Percentiles rank a stretch among this genome's conserved stretches.
Evolutionary conservation across 1,140 invertebrate species (phyloP).

Genomic region (Pristionchus pacificus): DNA sequence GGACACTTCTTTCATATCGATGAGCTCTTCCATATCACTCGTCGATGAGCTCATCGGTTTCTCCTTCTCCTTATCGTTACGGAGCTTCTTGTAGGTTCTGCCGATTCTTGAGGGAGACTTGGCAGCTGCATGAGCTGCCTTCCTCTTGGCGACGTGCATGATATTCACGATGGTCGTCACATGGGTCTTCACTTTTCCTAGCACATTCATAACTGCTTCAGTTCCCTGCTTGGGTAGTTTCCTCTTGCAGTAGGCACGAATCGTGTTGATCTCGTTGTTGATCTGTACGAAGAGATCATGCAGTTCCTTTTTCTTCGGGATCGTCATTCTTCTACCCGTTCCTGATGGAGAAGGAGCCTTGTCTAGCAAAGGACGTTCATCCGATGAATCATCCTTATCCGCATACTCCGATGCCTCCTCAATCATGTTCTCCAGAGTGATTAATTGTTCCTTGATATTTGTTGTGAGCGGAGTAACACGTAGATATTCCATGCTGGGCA

Average conservation of each 20-base stretch:
- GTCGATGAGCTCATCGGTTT: slow-evolving; percentile 1
- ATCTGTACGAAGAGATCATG: slow-evolving; percentile 44
- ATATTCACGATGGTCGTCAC: slow-evolving; percentile 40
- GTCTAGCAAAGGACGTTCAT: background rate
- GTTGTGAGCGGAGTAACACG: slow-evolving; percentile 52
- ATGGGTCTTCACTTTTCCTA: slow-evolving; percentile 35
- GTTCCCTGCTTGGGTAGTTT: slow-evolving; percentile 37
- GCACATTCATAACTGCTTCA: slow-evolving; percentile 45
- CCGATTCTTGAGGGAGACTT: slow-evolving; percentile 11
- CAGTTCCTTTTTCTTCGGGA: slow-evolving; percentile 34
- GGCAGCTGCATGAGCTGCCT: slow-evolving; percentile 6
- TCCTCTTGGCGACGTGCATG: slow-evolving; percentile 20
- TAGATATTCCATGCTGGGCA: slow-evolving; percentile 24
- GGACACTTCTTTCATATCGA: slow-evolving; percentile 6
- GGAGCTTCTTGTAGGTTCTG: slow-evolving; percentile 13
- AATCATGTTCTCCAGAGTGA: slow-evolving; percentile 38
- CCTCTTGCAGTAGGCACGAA: slow-evolving; percentile 43
- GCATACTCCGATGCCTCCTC: slow-evolving; percentile 19
- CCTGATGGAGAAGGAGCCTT: background rate
- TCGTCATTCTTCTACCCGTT: slow-evolving; percentile 26
- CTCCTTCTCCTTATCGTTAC: slow-evolving; percentile 5
- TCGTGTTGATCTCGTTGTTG: slow-evolving; percentile 47
- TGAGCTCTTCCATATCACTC: background rate
- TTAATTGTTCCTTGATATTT: slow-evolving; percentile 44
- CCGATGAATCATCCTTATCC: slow-evolving; percentile 7